Evolutionary conservation across 2,797 vertebrate genomes (phyloP).

Genomic region (Dryobates pubescens): DNA sequence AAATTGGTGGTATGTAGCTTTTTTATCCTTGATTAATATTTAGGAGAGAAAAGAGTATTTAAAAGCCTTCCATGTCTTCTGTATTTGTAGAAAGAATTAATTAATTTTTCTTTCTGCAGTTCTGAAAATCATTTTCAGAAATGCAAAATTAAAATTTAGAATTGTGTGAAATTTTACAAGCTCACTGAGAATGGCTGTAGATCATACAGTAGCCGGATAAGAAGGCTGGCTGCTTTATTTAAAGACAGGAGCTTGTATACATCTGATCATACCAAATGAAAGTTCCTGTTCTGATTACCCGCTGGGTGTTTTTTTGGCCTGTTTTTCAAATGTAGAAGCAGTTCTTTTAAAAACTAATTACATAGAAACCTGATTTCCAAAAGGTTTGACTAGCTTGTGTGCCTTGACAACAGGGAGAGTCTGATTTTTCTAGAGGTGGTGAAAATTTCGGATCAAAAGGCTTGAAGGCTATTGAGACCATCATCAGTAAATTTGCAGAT

Average conservation of each 20-base stretch:
- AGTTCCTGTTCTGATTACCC: background rate
- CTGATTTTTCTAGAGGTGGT: too few species aligned
- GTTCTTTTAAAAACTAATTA: background rate
- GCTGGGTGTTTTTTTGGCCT: background rate
- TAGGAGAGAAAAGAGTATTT: background rate
- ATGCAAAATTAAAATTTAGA: background rate
- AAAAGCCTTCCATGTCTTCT: background rate
- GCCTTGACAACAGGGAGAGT: background rate
- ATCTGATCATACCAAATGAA: background rate
- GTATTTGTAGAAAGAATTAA: background rate
- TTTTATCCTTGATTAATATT: background rate
- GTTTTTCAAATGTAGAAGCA: background rate
- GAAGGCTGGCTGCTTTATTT: background rate
- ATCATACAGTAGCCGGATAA: background rate
- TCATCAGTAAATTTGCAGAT: too few species aligned
- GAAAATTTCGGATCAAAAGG: too few species aligned
- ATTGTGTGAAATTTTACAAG: background rate
- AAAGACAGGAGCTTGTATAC: background rate
- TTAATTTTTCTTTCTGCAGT: background rate
- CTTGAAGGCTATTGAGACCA: too few species aligned
- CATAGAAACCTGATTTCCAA: background rate
- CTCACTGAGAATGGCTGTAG: background rate
- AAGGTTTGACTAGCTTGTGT: background rate
- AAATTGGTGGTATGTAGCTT: background rate
- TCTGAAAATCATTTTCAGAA: constrained; percentile 5